phyloP scores from a whole-genome alignment of 92 coral and sea anemone species.

The Phymanthus crucifer region DNA sequence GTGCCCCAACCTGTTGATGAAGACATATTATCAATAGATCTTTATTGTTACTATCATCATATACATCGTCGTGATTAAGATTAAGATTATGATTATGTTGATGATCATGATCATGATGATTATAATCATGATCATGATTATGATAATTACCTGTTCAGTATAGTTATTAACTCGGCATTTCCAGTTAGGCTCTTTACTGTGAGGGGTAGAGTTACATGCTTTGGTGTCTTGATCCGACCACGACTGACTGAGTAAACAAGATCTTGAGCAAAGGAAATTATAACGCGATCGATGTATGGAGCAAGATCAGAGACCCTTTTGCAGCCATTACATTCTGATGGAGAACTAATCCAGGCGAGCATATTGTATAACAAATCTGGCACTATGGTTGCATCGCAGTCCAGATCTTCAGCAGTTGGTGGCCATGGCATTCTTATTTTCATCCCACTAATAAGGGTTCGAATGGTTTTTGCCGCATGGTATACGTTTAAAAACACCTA shows the following conservation, averaged over 20 bases:
- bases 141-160: conserved; percentile 22
- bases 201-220: conserved; percentile 49
- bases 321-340: conserved; percentile 5
- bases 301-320: conserved; percentile 36
- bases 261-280: conserved; percentile 64
- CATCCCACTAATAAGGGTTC: conserved; percentile 29
- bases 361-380: conserved; percentile 31
- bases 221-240: conserved; percentile 52
- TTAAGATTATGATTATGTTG: not conserved
- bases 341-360: conserved; percentile 47
- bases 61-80: too few species aligned
- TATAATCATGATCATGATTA: not conserved
- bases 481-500: conserved; percentile 24
- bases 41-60: too few species aligned
- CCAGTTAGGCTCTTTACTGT: conserved; percentile 67
- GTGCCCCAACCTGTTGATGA: conserved; percentile 47
- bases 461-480: conserved; percentile 40
- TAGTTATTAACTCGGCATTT: conserved; percentile 42
- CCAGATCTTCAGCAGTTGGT: conserved; percentile 37
- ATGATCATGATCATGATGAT: not conserved
- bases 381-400: conserved; percentile 26
- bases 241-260: conserved; percentile 42
- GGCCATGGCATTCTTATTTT: conserved; percentile 49
- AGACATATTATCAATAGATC: too few species aligned
- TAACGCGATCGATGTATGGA: conserved; percentile 25